phyloP scores from a whole-genome alignment of 2,888 invertebrate genomes.

The Drosophila rubida region DNA sequence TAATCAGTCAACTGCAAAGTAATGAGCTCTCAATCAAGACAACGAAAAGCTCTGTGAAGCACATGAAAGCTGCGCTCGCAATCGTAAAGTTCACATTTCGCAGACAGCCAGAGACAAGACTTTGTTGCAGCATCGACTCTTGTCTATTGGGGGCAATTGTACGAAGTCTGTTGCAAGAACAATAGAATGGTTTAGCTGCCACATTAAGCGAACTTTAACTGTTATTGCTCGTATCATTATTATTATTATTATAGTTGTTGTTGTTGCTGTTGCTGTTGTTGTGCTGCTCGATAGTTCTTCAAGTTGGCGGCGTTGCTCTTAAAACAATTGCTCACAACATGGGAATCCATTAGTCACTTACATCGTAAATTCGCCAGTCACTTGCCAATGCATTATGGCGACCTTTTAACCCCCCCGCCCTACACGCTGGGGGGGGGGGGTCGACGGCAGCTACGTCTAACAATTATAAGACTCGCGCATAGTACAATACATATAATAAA shows the following conservation, averaged over 20 bases:
- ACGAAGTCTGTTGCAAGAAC: constrained; percentile 12
- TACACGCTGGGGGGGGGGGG: background rate
- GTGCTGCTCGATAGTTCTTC: constrained; percentile 3
- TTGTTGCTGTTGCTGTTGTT: too few relatives aligned
- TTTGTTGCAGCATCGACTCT: background rate
- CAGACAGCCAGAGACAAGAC: background rate
- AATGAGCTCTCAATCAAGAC: constrained; percentile 18
- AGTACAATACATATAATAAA: constrained; percentile 66
- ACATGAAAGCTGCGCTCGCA: constrained; percentile 4
- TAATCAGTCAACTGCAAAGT: constrained; percentile 16
- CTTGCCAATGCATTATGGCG: constrained; percentile 58
- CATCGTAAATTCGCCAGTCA: constrained; percentile 53
- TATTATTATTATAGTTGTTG: background rate
- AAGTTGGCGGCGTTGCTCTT: constrained; percentile 1
- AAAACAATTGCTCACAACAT: constrained; percentile 24
- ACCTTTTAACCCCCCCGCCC: constrained; percentile 39
- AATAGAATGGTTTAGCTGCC: constrained; percentile 9
- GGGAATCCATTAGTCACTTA: constrained; percentile 50
- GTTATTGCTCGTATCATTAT: constrained; percentile 10
- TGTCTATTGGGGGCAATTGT: constrained; percentile 2
- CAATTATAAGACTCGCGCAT: constrained; percentile 64
- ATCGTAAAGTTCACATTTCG: constrained; percentile 8
- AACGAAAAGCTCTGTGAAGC: background rate
- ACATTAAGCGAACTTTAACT: constrained; percentile 2
- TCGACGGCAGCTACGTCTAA: constrained; percentile 24